Evolutionary conservation across 2,113 vertebrate genomes (phyloP).

Genomic region (Progne subis): DNA sequence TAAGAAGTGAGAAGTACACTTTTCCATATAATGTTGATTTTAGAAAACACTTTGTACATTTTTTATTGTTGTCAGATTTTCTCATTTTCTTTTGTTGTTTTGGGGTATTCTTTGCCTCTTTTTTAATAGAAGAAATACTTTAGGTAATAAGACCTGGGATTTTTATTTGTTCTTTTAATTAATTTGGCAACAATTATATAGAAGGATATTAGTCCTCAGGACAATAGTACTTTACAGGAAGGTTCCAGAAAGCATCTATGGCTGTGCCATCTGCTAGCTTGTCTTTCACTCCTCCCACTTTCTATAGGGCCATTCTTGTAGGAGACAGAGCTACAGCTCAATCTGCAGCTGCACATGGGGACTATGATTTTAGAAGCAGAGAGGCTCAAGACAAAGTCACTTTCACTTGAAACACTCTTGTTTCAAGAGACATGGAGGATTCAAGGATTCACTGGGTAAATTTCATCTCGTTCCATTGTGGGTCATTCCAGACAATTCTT

Average conservation of each 20-base stretch:
- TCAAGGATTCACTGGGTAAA: neutral
- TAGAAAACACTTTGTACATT: neutral
- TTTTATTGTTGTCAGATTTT: neutral
- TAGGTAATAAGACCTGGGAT: neutral
- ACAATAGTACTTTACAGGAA: neutral
- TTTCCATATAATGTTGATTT: neutral
- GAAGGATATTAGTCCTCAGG: neutral
- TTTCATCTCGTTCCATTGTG: neutral
- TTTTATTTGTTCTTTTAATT: neutral
- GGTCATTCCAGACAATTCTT: neutral
- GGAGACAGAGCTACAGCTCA: neutral
- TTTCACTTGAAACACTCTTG: neutral
- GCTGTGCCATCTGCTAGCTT: rapidly evolving
- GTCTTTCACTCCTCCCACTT: neutral
- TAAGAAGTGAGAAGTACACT: neutral
- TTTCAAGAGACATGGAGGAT: neutral
- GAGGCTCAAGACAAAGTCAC: neutral
- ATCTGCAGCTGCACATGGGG: neutral
- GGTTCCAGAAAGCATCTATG: neutral
- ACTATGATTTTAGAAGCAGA: neutral
- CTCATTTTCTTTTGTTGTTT: neutral
- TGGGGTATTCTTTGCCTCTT: rapidly evolving
- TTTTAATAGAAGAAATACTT: neutral
- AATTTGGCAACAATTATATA: neutral
- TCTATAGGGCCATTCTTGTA: neutral